phyloP scores from a whole-genome alignment of 2,113 vertebrate genomes.

The Picathartes gymnocephalus region DNA sequence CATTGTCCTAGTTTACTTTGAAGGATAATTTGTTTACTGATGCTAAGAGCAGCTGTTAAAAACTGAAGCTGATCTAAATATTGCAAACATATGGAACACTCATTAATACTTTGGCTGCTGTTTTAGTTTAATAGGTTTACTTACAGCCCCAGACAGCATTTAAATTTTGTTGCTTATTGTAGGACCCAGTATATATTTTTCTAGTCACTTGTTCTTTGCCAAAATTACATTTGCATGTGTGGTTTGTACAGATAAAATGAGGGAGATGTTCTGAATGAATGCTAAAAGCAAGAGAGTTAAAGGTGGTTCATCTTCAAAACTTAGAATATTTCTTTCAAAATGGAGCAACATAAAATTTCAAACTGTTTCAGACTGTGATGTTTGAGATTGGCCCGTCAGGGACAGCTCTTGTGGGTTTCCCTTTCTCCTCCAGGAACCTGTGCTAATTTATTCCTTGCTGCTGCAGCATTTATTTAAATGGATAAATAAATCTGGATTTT shows the following conservation, averaged over 20 bases:
- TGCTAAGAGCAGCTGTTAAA: background rate
- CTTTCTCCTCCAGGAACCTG: background rate
- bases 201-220: background rate
- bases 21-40: background rate
- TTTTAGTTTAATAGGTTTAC: background rate
- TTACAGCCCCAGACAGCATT: background rate
- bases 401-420: background rate
- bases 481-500: background rate
- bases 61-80: background rate
- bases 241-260: background rate
- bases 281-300: background rate
- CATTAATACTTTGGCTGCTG: background rate
- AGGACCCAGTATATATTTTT: background rate
- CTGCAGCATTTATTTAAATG: background rate
- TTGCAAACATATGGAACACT: background rate
- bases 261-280: background rate
- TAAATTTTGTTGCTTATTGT: background rate
- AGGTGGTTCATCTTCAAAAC: background rate
- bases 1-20: background rate
- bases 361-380: rapidly evolving
- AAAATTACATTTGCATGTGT: background rate
- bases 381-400: background rate
- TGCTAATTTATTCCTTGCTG: background rate
- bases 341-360: background rate
- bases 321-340: background rate